Evolutionary conservation across 92 coral and sea anemone species (phyloP).

Genomic region (Porites divaricata): DNA sequence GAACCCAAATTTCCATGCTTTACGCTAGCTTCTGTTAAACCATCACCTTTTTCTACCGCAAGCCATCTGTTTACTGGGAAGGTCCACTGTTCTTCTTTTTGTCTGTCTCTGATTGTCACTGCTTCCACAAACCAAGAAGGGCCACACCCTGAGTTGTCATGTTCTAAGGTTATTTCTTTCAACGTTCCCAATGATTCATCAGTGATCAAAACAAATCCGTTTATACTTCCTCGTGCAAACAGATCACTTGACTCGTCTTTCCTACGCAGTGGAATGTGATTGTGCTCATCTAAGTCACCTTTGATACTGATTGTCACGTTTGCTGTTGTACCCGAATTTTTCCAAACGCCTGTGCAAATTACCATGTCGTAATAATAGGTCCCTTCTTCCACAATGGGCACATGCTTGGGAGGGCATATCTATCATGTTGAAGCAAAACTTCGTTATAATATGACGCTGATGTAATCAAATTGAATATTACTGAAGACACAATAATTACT

Average conservation of each 20-base stretch:
- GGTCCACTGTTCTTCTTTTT: constrained; percentile 41
- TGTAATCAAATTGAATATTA: not conserved
- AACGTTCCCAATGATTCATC: constrained; percentile 44
- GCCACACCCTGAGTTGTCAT: constrained; percentile 52
- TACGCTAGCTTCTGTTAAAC: constrained; percentile 41
- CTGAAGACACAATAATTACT: too few species aligned
- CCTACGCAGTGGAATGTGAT: constrained; percentile 3
- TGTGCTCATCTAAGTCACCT: not conserved
- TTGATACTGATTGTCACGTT: constrained; percentile 16
- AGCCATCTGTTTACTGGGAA: constrained; percentile 64
- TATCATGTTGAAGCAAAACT: not conserved
- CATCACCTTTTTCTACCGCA: constrained; percentile 62
- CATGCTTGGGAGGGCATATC: constrained; percentile 24
- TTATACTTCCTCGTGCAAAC: constrained; percentile 56
- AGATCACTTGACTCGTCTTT: constrained; percentile 20
- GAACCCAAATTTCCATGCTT: not conserved
- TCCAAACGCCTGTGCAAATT: constrained; percentile 47
- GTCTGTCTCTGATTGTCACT: constrained; percentile 37
- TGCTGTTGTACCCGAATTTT: constrained; percentile 43
- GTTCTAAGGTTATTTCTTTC: constrained; percentile 40
- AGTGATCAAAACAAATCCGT: constrained; percentile 28
- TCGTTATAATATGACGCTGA: not conserved
- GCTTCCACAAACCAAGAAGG: constrained; percentile 71
- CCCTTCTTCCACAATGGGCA: constrained; percentile 20
- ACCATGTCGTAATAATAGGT: constrained; percentile 34